Base-by-base conservation (phyloP, 2,797 vertebrate species). In the Sebastes diaconus region DNA sequence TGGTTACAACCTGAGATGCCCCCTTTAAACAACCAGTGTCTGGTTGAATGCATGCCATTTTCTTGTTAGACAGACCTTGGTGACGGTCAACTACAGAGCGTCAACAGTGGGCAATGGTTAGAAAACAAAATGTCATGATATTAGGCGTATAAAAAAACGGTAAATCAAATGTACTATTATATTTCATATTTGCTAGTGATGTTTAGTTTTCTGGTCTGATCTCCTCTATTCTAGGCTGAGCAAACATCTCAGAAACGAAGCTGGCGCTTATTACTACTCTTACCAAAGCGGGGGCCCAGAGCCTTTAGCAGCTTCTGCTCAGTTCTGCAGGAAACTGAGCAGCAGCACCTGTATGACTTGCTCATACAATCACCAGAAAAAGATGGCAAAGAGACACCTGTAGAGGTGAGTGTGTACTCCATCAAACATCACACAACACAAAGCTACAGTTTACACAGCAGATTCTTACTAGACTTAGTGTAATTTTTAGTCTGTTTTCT, bases 211-310 rank as follows among this genome's bases (percentile, higher is more conserved):
- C 29, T 57, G 2, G 30, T 83, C 11, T 79, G 7, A 36, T 72
- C 11, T 75, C 24, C n/a, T 79, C 22, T 42, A 29, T 9, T 75
- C 8, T 16, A 96, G 96, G 93, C 88, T 27, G 88, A 91, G 58
- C 75, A 72, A 59, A 96, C 94, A 1, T 95, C 94, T 66, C 93
- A 93, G 1, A 94, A 94, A 81, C 92, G 92, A 50, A 94, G 89
- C 88, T 94, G 86, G 79, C 79, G 55, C 64, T 95, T 99, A 79
- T 94, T 98, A 5, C 91, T 93, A 29, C 91, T 99, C 36, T 91
- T 99, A 73, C 98, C 98, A 30, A 98, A 98, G 87, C 96, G 98
- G 80, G 98, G 98, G 11, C 98, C 98, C 6, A 88, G 73, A 32
- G 98, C 98, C 7, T 99, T 99, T 68, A 94, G 92, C 82, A 96